Base-by-base conservation (phyloP, 2,888 invertebrate species). In the Acrobasis suavella region DNA sequence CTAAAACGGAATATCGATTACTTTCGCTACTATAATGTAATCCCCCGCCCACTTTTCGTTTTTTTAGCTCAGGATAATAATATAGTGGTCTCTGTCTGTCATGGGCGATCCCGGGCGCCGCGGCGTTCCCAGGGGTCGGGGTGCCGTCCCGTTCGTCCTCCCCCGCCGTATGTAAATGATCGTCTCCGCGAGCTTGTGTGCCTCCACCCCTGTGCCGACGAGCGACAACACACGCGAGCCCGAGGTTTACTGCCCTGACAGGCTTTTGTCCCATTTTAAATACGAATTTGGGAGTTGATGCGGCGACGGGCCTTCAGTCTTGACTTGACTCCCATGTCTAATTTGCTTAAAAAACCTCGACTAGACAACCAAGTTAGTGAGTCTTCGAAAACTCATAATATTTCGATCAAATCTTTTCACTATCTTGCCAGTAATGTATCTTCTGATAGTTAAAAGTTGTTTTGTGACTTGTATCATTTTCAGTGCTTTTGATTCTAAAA, bases 1-100 rank as follows among this genome's bases (percentile, higher is more conserved):
- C 92, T 91, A 90, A 91, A 92, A 90, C 92, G 85, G 92, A 92
- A 92, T 92, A 93, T 93, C 92, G 93, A 92, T 93, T 92, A 92
- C 93, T 93, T 93, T 93, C 93, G 92, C 93, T 92, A 91, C 92
- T 91, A 91, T 93, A 93, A 92, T 92, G 90, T 93, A 93, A 93
- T 92, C 93, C 93, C 88, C 93, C 93, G 93, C 93, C 93, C 92
- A 93, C 92, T 89, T 90, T 91, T 87, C 87, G 86, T 87, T 91
- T 91, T 91, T 91, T 90, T 87, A 86, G 85, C 82, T 78, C 81
- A 81, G 83, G 88, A 89, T 86, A 84, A 85, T 84, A 85, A 82
- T 90, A 90, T 86, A 86, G 87, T 90, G 80, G 86, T 90, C 91
- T 86, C 88, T 83, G 81, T 92, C 86, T 76, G 69, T 67, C 82